A percentile compares a stretch with the other conserved stretches of the same genome.
Evolutionary conservation across 1,140 invertebrate species (phyloP).

Genomic region (roundworm (Caenorhabditis elegans)): DNA sequence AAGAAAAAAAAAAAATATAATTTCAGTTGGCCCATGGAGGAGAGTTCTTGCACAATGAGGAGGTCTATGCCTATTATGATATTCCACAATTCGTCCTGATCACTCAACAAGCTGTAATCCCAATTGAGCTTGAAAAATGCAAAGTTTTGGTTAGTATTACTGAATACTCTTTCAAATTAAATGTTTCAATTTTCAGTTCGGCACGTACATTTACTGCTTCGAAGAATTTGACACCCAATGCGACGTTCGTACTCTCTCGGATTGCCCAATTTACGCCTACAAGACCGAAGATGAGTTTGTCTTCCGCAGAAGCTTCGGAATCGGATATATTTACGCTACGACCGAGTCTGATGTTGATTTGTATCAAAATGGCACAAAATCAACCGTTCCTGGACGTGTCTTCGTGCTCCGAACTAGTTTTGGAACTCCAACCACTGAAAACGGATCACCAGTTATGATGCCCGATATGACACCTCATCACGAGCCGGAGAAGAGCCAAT

Average conservation of each 20-base stretch:
- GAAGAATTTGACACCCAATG: neutral
- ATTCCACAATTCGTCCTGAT: slow-evolving; percentile 36
- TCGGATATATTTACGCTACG: neutral
- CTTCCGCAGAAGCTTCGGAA: neutral
- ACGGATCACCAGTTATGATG: neutral
- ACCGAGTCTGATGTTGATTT: neutral
- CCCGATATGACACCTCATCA: slow-evolving; percentile 8
- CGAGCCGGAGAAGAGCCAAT: neutral
- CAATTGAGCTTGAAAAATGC: slow-evolving; percentile 34
- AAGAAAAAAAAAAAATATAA: neutral
- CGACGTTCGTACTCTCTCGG: slow-evolving; percentile 32
- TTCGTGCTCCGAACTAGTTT: neutral
- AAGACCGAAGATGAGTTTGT: slow-evolving; percentile 6
- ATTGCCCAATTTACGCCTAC: slow-evolving; percentile 35
- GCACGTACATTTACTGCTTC: slow-evolving; percentile 43
- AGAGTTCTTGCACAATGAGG: slow-evolving; percentile 35
- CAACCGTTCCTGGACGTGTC: neutral
- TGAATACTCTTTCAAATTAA: neutral
- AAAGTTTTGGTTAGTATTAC: slow-evolving; percentile 37
- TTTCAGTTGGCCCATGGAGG: slow-evolving; percentile 40
- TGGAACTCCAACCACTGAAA: neutral
- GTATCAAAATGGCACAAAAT: neutral
- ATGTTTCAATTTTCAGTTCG: slow-evolving; percentile 33
- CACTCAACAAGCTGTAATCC: slow-evolving; percentile 1
- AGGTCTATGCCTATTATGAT: slow-evolving; percentile 39